phyloP scores from a whole-genome alignment of 2,113 vertebrate genomes.

The Anguilla rostrata region DNA sequence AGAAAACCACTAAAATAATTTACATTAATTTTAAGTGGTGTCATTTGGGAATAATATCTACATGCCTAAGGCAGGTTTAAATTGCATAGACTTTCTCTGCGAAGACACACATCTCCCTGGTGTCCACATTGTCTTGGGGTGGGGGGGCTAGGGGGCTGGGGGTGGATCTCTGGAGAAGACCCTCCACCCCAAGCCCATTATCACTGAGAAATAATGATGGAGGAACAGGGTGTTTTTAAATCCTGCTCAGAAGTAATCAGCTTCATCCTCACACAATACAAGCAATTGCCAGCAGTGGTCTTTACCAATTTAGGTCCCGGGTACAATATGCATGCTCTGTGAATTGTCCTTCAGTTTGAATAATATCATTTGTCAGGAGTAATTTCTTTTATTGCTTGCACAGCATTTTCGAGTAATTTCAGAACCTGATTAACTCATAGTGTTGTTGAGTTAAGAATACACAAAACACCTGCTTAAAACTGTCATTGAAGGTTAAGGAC shows the following conservation, averaged over 20 bases:
- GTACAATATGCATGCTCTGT: neutral
- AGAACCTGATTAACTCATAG: neutral
- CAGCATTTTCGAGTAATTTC: neutral
- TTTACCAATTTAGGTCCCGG: neutral
- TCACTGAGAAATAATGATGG: slow-evolving; percentile 41
- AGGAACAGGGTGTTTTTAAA: slow-evolving; percentile 40
- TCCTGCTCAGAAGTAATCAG: neutral
- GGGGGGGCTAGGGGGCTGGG: slow-evolving; percentile 38
- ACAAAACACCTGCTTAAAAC: neutral
- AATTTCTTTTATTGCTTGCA: neutral
- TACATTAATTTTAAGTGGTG: slow-evolving; percentile 76
- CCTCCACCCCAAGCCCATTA: slow-evolving; percentile 43
- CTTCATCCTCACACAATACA: neutral
- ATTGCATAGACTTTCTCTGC: slow-evolving; percentile 69
- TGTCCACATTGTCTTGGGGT: slow-evolving; percentile 64
- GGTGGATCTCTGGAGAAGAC: slow-evolving; percentile 61
- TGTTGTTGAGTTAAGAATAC: neutral
- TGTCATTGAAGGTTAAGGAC: neutral
- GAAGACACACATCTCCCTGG: slow-evolving; percentile 65
- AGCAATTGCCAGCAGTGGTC: neutral
- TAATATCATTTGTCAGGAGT: neutral
- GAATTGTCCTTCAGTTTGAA: neutral
- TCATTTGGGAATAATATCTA: slow-evolving; percentile 74
- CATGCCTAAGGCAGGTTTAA: slow-evolving; percentile 78
- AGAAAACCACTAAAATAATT: slow-evolving; percentile 78